These are phyloP conservation scores for Vespertilio murinus DNA, from an alignment of 2,797 vertebrate genomes.

Conservation along the genomic window DNA sequence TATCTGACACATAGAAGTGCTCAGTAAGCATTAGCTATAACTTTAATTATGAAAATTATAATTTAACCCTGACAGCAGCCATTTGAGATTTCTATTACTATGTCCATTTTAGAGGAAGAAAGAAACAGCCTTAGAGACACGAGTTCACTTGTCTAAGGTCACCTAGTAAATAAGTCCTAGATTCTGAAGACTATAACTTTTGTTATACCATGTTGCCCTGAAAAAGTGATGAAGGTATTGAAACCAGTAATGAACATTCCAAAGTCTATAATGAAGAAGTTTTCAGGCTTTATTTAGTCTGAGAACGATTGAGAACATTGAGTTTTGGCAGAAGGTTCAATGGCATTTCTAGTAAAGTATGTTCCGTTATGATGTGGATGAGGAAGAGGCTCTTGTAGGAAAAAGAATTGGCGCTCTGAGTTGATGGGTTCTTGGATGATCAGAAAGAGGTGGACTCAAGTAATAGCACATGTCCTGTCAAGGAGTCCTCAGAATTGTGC, in stretches of 20 bases:
- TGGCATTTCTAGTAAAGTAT: background rate
- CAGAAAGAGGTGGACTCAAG: background rate
- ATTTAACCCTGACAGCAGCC: background rate
- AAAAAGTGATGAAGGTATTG: background rate
- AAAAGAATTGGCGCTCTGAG: background rate
- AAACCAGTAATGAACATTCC: background rate
- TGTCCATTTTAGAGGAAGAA: background rate
- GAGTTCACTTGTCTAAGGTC: background rate
- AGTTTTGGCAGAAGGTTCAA: background rate
- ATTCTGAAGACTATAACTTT: background rate
- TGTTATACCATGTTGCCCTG: background rate
- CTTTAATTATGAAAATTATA: background rate
- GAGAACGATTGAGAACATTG: background rate
- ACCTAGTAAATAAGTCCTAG: background rate
- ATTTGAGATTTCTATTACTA: background rate
- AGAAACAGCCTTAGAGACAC: background rate
- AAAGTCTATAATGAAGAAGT: background rate
- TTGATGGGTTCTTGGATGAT: background rate
- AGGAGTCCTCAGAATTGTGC: background rate
- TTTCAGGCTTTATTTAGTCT: slow-evolving; percentile 2
- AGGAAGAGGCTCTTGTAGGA: no score
- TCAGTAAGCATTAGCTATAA: background rate
- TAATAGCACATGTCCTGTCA: background rate
- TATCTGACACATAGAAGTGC: background rate
- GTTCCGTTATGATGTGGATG: background rate